phyloP scores from a whole-genome alignment of 2,113 vertebrate species.

The Callopanchax toddi region DNA sequence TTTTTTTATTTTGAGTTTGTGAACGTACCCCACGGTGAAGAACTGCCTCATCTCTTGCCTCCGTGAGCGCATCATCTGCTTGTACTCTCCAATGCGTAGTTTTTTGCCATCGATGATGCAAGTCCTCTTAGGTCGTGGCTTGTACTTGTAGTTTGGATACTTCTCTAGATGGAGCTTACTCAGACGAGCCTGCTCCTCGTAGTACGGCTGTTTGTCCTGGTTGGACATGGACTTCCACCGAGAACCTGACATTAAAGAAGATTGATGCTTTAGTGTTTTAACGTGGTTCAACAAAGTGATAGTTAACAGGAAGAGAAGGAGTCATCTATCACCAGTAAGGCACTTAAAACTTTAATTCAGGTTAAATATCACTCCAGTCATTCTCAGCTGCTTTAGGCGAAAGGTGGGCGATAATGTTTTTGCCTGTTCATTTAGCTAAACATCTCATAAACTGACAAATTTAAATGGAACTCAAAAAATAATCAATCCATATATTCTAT shows the following conservation, averaged over 20 bases:
- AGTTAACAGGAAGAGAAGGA: too few relatives aligned
- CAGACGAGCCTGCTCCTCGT: constrained; percentile 97
- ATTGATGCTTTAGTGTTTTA: not conserved
- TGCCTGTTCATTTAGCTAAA: too few relatives aligned
- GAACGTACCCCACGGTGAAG: constrained; percentile 95
- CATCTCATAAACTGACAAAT: too few relatives aligned
- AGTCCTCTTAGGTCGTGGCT: constrained; percentile 97
- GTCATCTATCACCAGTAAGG: too few relatives aligned
- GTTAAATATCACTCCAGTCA: too few relatives aligned
- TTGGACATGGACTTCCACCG: constrained; percentile 99
- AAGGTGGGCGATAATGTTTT: too few relatives aligned
- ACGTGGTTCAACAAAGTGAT: not conserved
- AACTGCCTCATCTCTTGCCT: constrained; percentile 99
- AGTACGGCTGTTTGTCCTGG: constrained; percentile 98
- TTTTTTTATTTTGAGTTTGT: constrained; percentile 21
- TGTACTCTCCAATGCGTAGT: constrained; percentile 97
- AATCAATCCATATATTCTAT: too few relatives aligned
- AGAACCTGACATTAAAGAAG: constrained; percentile 81
- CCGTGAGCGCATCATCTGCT: constrained; percentile 98
- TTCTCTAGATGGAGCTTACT: constrained; percentile 99
- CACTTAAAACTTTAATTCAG: too few relatives aligned
- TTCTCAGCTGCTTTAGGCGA: too few relatives aligned
- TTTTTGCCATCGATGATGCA: constrained; percentile 99
- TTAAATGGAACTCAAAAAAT: too few relatives aligned
- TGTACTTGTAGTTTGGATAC: constrained; percentile 99